Conservation (phyloP, 2,113 vertebrate genomes). For the Anoura caudifer region DNA sequence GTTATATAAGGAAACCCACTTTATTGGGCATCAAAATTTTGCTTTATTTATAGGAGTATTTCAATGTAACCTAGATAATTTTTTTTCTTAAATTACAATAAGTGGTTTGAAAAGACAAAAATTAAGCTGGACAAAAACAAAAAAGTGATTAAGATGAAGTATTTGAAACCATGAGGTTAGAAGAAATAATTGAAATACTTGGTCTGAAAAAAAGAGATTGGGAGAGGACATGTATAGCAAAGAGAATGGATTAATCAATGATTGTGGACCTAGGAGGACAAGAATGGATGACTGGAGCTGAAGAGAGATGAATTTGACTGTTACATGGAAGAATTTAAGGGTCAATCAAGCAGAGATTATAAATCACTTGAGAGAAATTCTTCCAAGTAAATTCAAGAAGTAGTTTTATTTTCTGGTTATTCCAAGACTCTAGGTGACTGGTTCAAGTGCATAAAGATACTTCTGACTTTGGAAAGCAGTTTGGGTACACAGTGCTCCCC, state of each 20-base stretch:
- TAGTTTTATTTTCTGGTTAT: background rate
- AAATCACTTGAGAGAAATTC: background rate
- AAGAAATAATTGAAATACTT: background rate
- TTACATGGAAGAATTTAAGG: background rate
- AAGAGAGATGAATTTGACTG: background rate
- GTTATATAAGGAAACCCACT: background rate
- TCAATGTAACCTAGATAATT: background rate
- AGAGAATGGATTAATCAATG: background rate
- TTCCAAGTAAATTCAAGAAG: background rate
- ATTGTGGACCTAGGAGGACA: background rate
- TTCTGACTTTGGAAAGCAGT: conserved; percentile 12
- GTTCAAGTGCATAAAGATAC: background rate
- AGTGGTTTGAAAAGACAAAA: background rate
- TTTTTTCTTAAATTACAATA: background rate
- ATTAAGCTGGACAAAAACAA: background rate
- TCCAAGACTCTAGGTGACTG: background rate
- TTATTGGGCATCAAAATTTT: background rate
- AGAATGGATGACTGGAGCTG: background rate
- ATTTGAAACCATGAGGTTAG: background rate
- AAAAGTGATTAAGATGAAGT: background rate
- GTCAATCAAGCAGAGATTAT: background rate
- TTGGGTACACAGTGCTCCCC: background rate
- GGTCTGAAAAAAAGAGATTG: background rate
- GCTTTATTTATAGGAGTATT: background rate
- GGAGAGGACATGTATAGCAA: background rate